These are phyloP conservation scores for Myripristis murdjan DNA, from an alignment of 2,797 vertebrate species.

Conservation along the genomic window DNA sequence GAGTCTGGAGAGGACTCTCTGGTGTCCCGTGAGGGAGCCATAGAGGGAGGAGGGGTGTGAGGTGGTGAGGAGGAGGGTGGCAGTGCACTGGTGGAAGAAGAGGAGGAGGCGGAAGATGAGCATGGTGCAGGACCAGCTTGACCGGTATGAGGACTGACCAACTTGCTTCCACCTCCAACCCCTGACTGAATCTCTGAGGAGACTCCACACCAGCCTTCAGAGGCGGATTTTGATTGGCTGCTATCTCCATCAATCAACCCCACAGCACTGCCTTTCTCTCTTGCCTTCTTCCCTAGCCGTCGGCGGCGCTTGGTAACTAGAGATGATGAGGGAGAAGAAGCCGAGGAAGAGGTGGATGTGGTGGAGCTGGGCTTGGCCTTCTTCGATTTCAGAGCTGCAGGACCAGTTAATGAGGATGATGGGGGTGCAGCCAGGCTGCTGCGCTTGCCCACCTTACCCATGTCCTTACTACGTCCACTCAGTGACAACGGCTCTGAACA, in stretches of 20 bases:
- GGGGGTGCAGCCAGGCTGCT: conserved; percentile 70
- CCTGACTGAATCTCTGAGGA: conserved; percentile 72
- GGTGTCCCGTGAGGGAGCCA: conserved; percentile 81
- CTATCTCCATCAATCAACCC: conserved; percentile 47
- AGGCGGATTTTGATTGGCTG: conserved; percentile 56
- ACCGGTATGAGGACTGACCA: conserved; percentile 78
- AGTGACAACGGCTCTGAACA: conserved; percentile 86
- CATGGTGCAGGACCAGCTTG: conserved; percentile 80
- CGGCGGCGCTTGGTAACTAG: conserved; percentile 85
- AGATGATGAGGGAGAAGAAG: conserved; percentile 85
- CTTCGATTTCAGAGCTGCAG: conserved; percentile 76
- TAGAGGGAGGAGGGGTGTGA: conserved; percentile 85
- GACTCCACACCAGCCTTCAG: conserved; percentile 74
- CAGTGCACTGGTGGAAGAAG: conserved; percentile 82
- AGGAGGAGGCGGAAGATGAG: conserved; percentile 85
- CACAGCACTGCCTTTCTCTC: conserved; percentile 67
- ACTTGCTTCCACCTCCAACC: conserved; percentile 68
- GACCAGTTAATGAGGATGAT: conserved; percentile 67
- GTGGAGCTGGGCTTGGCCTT: conserved; percentile 86
- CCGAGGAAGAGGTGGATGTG: conserved; percentile 87
- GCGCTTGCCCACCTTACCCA: conserved; percentile 71
- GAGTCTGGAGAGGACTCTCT: conserved; percentile 93
- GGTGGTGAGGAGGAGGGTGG: conserved; percentile 86
- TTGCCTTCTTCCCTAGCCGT: conserved; percentile 79
- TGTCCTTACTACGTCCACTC: conserved; percentile 77